Evolutionary conservation across 2,888 invertebrate species (phyloP).

Genomic region (Neoscelio sp.): DNA sequence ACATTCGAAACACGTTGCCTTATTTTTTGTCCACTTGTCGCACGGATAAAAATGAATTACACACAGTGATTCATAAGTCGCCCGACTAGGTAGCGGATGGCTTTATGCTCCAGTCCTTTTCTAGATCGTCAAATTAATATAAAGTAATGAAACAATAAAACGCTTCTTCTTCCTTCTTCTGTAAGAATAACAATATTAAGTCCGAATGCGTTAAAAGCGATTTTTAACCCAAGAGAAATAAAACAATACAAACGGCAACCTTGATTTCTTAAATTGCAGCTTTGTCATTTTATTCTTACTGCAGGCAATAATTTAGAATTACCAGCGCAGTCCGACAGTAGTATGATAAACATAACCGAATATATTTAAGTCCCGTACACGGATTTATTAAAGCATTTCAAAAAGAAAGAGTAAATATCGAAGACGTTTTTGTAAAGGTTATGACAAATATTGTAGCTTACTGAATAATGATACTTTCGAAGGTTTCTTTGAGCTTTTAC

Average conservation of each 20-base stretch:
- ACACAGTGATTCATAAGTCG: constrained; percentile 15
- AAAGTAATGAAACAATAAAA: constrained; percentile 18
- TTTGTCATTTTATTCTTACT: constrained; percentile 63
- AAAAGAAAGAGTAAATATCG: constrained; percentile 5
- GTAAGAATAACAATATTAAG: neutral
- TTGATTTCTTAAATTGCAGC: constrained; percentile 54
- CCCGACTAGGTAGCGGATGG: neutral
- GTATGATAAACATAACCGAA: constrained; percentile 73
- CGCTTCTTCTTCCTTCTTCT: too few relatives aligned
- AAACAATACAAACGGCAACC: constrained; percentile 30
- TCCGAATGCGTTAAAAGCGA: constrained; percentile 33
- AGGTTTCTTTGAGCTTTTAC: neutral
- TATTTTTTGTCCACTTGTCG: constrained; percentile 4
- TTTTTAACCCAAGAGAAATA: neutral
- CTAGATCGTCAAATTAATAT: constrained; percentile 14
- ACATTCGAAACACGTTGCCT: too few relatives aligned
- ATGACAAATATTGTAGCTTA: constrained; percentile 12
- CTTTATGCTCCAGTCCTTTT: constrained; percentile 14
- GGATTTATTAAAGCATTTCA: constrained; percentile 35
- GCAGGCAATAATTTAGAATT: constrained; percentile 72
- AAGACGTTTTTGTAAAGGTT: constrained; percentile 16
- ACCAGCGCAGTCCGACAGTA: constrained; percentile 58
- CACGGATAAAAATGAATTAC: constrained; percentile 15
- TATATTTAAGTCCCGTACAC: constrained; percentile 68
- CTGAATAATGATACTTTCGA: constrained; percentile 21